Base-by-base conservation (phyloP, 2,888 invertebrate genomes). In the Tetragonula carbonaria region DNA sequence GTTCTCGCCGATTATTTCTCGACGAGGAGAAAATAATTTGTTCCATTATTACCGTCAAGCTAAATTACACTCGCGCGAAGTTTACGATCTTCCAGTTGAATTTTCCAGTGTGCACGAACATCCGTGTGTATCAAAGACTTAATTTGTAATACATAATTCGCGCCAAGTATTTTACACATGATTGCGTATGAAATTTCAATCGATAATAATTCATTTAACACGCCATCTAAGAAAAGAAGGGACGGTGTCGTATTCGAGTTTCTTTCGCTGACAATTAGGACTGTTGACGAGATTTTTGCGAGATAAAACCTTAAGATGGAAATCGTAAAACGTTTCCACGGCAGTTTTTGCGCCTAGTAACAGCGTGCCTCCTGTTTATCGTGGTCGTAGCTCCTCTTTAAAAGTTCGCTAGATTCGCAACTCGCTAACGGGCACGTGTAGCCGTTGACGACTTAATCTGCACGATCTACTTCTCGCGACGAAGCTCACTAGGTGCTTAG, bases 371-470 rank as follows among this genome's bases (percentile, higher is more conserved):
- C n/a, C 55, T 86, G 85, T 80, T 88, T 88, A 88, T 87, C 74
- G 78, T 82, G 68, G 72, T 62, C 33, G 50, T 23, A n/a, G 74
- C 23, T 71, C 80, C 66, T 70, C 83, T 87, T 90, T 86, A 90
- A 90, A 79, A 70, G 76, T 78, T 57, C 72, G 4, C 4, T 4
- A 18, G 23, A 90, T 86, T 90, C 78, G 72, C 73, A 75, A 68
- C 80, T 74, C 72, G 68, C 72, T 74, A 87, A 87, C 87, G 83
- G 71, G 83, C 81, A 81, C 88, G 87, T 86, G 86, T 78, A 84
- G 87, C 84, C 81, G 87, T 68, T 85, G 85, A 90, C 77, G 82
- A 83, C 87, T 88, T 87, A 88, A 90, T 87, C 86, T 59, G 74
- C 65, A 21, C 87, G 87, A 90, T 89, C 90, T 88, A 87, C 87